Evolutionary conservation across 2,797 vertebrate species (phyloP), one percentile per base, ranked within the genome.

Genomic region (Darevskia nairensis): DNA sequence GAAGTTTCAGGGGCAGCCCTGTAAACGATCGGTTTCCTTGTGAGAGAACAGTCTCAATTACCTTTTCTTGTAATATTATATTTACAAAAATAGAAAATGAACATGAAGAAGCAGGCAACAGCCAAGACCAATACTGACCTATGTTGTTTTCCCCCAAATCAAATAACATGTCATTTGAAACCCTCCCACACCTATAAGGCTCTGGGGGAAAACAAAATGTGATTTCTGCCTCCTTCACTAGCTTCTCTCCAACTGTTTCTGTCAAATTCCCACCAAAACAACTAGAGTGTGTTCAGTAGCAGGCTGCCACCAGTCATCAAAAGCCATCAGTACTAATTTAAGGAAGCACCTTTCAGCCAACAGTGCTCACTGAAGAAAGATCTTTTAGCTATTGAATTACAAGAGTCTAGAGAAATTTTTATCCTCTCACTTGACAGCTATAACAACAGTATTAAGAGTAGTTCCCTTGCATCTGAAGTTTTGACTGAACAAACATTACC

Each of bases 401-500:
- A 25, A 35, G 76, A 83, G n/a, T 27, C 23, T 77, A 50, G 72
- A 69, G 46, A 35, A 55, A 59, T 59, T 32, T 27, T 74, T 21
- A 11, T 39, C 13, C 50, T 15, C 3, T 27, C 29, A 29, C 46
- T 64, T 15, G 19, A 74, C 76, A 84, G 82, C 19, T 21, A 86
- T 86, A 71, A 72, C 41, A 76, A 75, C 71, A 66, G 6, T 50
- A 44, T 59, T 44, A 61, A 32, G 39, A 69, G 35, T 32, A 25
- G 15, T 61, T 75, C 23, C 21, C 59, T 87, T 32, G 39, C 75
- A 87, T 46, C 50, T 76, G 80, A 82, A 87, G 50, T 78, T 80
- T 72, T 44, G 50, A 84, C 39, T 9, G 19, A 88, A 74, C 32
- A 41, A 41, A 80, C 19, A 19, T 44, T 27, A 88, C 72, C n/a